A percentile compares a stretch with the other conserved stretches of the same genome.
phyloP scores from a whole-genome alignment of 92 coral and sea anemone genomes.

The Parazoanthus swiftii region DNA sequence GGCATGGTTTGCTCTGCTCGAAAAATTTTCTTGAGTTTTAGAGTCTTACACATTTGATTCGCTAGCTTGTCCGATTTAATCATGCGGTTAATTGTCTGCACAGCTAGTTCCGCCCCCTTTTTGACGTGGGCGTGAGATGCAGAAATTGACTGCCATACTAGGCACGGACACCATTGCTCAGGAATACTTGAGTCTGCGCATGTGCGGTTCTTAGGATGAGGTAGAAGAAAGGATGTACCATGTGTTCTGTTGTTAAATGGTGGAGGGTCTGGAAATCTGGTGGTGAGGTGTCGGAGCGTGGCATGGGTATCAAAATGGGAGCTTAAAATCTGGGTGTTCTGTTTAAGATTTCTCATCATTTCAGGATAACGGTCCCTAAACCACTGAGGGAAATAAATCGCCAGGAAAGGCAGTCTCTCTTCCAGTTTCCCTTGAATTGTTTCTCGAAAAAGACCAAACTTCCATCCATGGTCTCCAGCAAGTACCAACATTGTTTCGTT shows the following conservation, averaged over 20 bases:
- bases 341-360: conserved; percentile 31
- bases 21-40: conserved; percentile 18
- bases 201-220: conserved; percentile 40
- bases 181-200: conserved; percentile 42
- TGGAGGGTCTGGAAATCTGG: conserved; percentile 12
- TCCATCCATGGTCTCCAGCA: conserved; percentile 44
- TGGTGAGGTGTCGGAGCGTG: conserved; percentile 44
- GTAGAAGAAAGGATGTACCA: conserved; percentile 19
- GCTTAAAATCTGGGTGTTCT: conserved; percentile 48
- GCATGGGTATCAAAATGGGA: conserved; percentile 52
- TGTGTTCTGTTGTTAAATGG: not conserved
- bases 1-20: conserved; percentile 43
- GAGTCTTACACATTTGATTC: not conserved
- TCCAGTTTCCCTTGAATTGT: conserved; percentile 54
- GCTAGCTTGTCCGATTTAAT: conserved; percentile 14
- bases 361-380: conserved; percentile 30
- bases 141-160: conserved; percentile 32
- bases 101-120: conserved; percentile 41
- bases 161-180: conserved; percentile 55
- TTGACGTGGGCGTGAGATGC: conserved; percentile 35
- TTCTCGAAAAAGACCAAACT: conserved; percentile 45
- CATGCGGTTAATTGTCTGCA: conserved; percentile 38
- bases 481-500: conserved; percentile 43
- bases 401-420: conserved; percentile 50
- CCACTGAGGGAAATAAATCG: conserved; percentile 49